Evolutionary conservation across 2,113 vertebrate genomes (phyloP), one percentile per base, ranked within the genome.

Genomic region (Esox niger): DNA sequence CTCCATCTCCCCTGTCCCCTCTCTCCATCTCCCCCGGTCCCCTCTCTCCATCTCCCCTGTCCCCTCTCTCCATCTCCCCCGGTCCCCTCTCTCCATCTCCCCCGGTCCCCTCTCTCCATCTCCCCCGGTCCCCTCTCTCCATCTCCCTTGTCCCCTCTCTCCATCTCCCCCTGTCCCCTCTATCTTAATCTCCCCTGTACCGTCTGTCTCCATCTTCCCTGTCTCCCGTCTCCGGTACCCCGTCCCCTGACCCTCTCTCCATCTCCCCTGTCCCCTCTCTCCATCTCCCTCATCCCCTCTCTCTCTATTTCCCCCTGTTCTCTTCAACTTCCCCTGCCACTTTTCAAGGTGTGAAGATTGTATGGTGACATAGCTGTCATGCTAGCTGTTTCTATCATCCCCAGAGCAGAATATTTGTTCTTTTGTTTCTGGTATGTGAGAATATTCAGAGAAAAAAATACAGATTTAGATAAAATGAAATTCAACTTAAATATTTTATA

Each of bases 291-390:
- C 17, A 9, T 9, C 33, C 11, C 13, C 10, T n/a, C n/a, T n/a
- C 25, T 30, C 13, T 5, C 27, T 13, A 25, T 31, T 27, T 30
- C 25, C 33, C 1, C 26, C 15, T 25, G 3, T 31, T 15, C 29
- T 21, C 2, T 17, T 43, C 5, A 2, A 10, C n/a, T 23, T 20
- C 20, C 52, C 10, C 6, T 29, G 10, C 33, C 33, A 21, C 47
- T 6, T 21, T n/a, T 52, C 3, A 15, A 62, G 55, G 65, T 70
- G 73, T 46, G 62, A 43, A 61, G 56, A 69, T 61, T 30, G 55
- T 69, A n/a, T 15, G 4, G 47, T 23, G 47, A n/a, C 21, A n/a
- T 8, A 38, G 23, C 30, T 56, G 33, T 60, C 29, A 46, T n/a
- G 61, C 35, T 54, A 26, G 25, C 17, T 13, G 21, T 66, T 15